Evolutionary conservation across 30 jellyfish, hydroid and myxozoan genomes (phyloP).

Genomic region (Turritopsis dohrnii): DNA sequence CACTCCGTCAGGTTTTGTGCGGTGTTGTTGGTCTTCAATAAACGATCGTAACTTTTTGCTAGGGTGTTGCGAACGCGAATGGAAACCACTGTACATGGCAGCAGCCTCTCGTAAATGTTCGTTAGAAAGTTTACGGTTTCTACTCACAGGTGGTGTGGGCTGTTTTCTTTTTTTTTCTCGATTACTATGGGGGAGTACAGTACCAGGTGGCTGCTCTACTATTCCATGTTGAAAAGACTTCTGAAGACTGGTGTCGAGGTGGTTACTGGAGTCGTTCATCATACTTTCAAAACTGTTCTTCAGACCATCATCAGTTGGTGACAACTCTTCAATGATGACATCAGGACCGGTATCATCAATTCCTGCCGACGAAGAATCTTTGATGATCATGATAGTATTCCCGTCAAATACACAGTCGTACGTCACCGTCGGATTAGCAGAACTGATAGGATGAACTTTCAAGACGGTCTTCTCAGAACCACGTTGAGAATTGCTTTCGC

Average conservation of each 20-base stretch:
- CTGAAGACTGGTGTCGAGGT: neutral
- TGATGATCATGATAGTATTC: slow-evolving; percentile 6
- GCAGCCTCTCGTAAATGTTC: neutral
- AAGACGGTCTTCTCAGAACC: neutral
- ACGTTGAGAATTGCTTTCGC: neutral
- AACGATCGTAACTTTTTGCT: neutral
- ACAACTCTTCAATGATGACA: slow-evolving; percentile 7
- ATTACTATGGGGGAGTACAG: neutral
- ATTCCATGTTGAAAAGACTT: neutral
- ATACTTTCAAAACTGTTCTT: neutral
- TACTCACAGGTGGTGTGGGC: neutral
- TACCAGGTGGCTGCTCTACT: neutral
- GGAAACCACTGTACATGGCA: neutral
- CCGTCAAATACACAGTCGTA: neutral
- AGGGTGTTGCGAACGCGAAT: neutral
- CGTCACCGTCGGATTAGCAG: neutral
- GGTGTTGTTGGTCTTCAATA: neutral
- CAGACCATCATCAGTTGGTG: neutral
- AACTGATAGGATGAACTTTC: neutral
- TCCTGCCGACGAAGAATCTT: neutral
- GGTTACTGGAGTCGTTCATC: neutral
- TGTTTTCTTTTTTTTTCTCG: slow-evolving; percentile 1
- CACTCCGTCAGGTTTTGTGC: neutral
- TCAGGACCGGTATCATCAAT: slow-evolving; percentile 10
- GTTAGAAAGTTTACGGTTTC: neutral